These are phyloP conservation scores for Spea hammondii DNA, from an alignment of 2,797 vertebrate genomes.

Conservation along the genomic window DNA sequence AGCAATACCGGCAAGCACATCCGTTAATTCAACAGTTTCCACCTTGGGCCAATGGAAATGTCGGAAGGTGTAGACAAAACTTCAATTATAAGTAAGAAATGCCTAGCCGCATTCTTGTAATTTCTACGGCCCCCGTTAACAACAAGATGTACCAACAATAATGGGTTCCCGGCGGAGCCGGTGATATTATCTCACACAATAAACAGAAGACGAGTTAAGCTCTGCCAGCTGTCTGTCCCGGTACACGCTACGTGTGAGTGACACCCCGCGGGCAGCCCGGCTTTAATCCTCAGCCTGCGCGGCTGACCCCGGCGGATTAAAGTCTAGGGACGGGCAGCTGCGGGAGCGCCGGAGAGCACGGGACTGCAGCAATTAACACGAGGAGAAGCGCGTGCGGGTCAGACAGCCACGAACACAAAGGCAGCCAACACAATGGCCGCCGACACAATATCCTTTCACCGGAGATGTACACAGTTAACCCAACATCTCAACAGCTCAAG, in stretches of 20 bases:
- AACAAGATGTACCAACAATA: conserved; percentile 21
- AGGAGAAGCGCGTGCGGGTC: conserved; percentile 20
- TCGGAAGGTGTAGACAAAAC: too few species aligned
- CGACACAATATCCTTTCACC: conserved; percentile 8
- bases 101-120: background rate
- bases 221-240: conserved; percentile 36
- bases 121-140: conserved; percentile 2
- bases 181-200: conserved; percentile 29
- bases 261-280: conserved; percentile 22
- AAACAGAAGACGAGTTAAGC: conserved; percentile 6
- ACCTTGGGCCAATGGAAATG: too few species aligned
- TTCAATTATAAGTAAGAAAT: too few species aligned
- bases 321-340: conserved; percentile 38
- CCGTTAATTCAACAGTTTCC: too few species aligned
- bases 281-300: conserved; percentile 35
- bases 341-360: background rate
- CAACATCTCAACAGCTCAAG: background rate
- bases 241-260: conserved; percentile 20
- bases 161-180: conserved; percentile 1
- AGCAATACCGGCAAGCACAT: too few species aligned
- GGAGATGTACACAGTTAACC: background rate
- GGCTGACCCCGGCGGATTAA: conserved; percentile 44
- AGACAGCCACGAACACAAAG: conserved; percentile 21
- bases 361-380: conserved; percentile 32
- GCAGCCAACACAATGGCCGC: conserved; percentile 9